These are phyloP conservation scores for Actias luna DNA, from an alignment of 2,888 invertebrate genomes.

Conservation along the genomic window DNA sequence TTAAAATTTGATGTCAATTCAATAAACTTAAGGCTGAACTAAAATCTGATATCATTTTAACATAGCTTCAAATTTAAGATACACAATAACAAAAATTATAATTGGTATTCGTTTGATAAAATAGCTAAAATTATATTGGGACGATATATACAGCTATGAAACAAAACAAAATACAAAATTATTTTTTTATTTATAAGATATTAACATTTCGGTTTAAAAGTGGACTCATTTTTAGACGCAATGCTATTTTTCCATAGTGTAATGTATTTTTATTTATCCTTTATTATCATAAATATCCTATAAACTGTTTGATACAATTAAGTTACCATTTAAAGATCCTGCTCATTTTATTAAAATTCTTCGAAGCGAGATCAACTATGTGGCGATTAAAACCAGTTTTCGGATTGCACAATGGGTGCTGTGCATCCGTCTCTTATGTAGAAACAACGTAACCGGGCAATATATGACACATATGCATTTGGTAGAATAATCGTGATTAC, in stretches of 20 bases:
- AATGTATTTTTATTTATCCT: background rate
- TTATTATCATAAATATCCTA: background rate
- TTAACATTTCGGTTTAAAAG: too few species aligned
- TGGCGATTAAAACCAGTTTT: constrained; percentile 21
- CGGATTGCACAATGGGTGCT: constrained; percentile 14
- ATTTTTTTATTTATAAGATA: too few species aligned
- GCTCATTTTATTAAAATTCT: constrained; percentile 13
- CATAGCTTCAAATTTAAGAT: too few species aligned
- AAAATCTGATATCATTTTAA: too few species aligned
- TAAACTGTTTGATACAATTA: background rate
- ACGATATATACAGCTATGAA: too few species aligned
- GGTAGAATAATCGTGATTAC: background rate
- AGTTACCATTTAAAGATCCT: background rate
- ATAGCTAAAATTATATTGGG: too few species aligned
- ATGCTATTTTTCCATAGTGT: background rate
- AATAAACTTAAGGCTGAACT: too few species aligned
- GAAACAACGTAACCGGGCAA: background rate
- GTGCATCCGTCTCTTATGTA: constrained; percentile 11
- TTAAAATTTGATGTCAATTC: too few species aligned
- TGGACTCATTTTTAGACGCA: background rate
- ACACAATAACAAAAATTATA: too few species aligned
- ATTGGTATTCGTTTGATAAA: too few species aligned
- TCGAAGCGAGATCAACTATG: constrained; percentile 7
- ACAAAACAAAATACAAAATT: too few species aligned
- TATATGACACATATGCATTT: background rate